phyloP scores from a whole-genome alignment of 2,797 vertebrate genomes.

The Rallus crepitans region DNA sequence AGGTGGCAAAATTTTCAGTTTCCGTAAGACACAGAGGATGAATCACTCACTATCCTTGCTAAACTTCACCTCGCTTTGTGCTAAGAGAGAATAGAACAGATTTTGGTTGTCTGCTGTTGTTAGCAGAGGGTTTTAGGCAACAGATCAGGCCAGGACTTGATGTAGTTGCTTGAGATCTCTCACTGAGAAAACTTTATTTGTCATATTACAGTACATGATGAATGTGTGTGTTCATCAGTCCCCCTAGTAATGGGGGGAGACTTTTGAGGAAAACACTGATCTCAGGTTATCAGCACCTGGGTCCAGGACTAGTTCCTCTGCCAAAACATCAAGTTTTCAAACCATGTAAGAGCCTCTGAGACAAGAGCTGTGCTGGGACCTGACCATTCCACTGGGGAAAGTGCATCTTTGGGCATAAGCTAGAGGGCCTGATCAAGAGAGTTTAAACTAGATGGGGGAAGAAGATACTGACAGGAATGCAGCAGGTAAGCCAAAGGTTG shows the following conservation, averaged over 20 bases:
- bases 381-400: neutral
- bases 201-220: neutral
- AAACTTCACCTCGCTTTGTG: fast-evolving
- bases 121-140: neutral
- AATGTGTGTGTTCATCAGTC: neutral
- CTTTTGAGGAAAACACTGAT: neutral
- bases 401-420: fast-evolving
- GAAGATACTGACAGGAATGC: too few species aligned
- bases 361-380: neutral
- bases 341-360: neutral
- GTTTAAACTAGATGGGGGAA: neutral
- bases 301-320: neutral
- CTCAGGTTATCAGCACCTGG: neutral
- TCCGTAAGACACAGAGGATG: neutral
- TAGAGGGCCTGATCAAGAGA: neutral
- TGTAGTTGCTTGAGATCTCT: neutral
- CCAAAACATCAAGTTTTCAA: neutral
- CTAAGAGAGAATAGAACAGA: neutral
- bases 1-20: neutral
- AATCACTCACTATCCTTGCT: neutral
- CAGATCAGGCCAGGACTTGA: neutral
- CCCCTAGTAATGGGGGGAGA: neutral
- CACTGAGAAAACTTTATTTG: neutral
- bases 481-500: neutral
- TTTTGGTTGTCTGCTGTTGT: neutral